A percentile compares a stretch with the other conserved stretches of the same genome.
Conservation (phyloP, 1,140 invertebrate species). For the Drosophila fuyamai region DNA sequence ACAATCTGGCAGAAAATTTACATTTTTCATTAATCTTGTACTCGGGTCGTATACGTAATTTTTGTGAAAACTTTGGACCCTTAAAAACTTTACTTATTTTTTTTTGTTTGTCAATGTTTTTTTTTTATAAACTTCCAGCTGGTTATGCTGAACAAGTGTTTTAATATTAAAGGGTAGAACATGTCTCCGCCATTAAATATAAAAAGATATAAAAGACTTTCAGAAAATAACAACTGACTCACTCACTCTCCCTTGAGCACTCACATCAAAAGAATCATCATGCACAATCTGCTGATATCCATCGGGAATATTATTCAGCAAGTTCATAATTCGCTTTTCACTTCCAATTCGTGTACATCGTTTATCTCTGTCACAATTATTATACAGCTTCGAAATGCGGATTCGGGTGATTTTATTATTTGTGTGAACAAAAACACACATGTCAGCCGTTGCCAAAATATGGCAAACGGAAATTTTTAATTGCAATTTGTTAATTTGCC, state of each 20-base stretch:
- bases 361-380: conserved; percentile 55
- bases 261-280: conserved; percentile 9
- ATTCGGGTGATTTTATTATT: conserved; percentile 40
- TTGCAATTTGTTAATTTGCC: conserved; percentile 63
- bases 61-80: background rate
- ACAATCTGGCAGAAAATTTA: background rate
- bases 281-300: conserved; percentile 5
- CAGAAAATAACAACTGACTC: conserved; percentile 13
- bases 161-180: background rate
- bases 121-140: background rate
- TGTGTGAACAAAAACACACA: conserved; percentile 36
- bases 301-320: conserved; percentile 12
- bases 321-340: conserved; percentile 47
- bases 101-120: background rate
- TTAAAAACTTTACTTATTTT: too few species aligned
- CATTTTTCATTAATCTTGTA: too few species aligned
- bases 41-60: conserved; percentile 9
- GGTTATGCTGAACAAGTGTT: background rate
- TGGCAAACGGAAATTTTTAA: conserved; percentile 58
- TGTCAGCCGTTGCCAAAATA: conserved; percentile 44
- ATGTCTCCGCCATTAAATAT: background rate
- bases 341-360: conserved; percentile 51
- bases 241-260: conserved; percentile 1
- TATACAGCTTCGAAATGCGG: conserved; percentile 16
- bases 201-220: background rate